Percentiles rank a stretch among this genome's conserved stretches.
These are phyloP conservation scores for Megalopta genalis DNA, from an alignment of 1,140 invertebrate species.

Conservation along the genomic window DNA sequence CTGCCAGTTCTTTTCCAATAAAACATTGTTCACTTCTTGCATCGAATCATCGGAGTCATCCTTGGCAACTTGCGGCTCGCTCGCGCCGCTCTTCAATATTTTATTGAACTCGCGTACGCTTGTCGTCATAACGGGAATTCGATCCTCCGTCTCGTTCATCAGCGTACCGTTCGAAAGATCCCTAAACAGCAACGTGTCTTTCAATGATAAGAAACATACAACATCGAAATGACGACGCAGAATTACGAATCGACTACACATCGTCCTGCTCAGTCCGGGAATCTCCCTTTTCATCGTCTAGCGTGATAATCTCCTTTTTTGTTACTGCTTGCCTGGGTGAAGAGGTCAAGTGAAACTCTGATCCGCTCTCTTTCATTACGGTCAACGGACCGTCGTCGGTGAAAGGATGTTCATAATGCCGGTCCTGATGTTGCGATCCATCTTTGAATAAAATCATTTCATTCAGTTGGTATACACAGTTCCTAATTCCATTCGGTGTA, in stretches of 20 bases:
- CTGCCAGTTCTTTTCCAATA: constrained; percentile 65
- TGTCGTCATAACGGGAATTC: not conserved
- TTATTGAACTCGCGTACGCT: constrained; percentile 65
- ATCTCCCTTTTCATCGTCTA: not conserved
- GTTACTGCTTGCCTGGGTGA: not conserved
- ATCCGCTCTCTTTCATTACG: constrained; percentile 5
- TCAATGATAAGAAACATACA: not conserved
- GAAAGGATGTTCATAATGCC: not conserved
- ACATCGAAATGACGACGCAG: not conserved
- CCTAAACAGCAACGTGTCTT: constrained; percentile 16
- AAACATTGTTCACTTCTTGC: constrained; percentile 57
- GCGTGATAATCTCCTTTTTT: not conserved
- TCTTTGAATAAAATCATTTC: no score
- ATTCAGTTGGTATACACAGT: no score
- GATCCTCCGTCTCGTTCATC: not conserved
- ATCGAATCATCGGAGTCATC: constrained; percentile 51
- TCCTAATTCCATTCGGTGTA: no score
- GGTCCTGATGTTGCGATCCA: no score
- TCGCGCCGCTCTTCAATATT: constrained; percentile 36
- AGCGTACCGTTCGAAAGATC: no score
- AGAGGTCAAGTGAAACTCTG: not conserved
- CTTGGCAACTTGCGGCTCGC: not conserved
- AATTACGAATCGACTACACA: not conserved
- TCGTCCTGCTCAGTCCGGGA: not conserved
- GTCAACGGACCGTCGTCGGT: not conserved